Base-by-base conservation (phyloP, 2,888 invertebrate genomes). In the Heliconius sara region DNA sequence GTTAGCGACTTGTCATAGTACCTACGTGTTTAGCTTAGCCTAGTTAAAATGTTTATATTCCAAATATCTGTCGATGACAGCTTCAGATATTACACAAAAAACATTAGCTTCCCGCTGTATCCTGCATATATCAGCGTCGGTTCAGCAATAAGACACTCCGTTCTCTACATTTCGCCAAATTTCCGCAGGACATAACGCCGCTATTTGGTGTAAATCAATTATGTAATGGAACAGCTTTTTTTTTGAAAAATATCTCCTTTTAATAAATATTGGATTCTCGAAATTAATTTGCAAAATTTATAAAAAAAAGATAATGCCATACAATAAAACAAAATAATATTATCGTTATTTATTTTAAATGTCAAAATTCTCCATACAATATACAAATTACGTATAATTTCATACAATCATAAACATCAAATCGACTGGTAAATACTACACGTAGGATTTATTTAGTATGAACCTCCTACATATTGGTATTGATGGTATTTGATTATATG, bases 401-500 rank as follows among this genome's bases (percentile, higher is more conserved):
- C 70, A 70, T 70, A 70, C 43, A 70, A 70, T 70, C 47, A 16
- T 25, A 27, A 70, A 70, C 43, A 70, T n/a, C n/a, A 70, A 27
- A 70, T 70, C 25, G 43, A 70, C 43, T 47, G 13, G 22, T 74
- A 74, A 63, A 74, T 74, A 74, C 34, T 2, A 68, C n/a, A 13
- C n/a, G 39, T 70, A 70, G 22, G 75, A 75, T 75, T 66, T 75
- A 66, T 75, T 27, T 27, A 47, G 30, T 63, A 39, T 63, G 43
- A 43, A 75, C 27, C 39, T 66, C 75, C 75, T 75, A 65, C 66
- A 66, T 75, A 65, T 75, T 30, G 47, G 27, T 75, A 75, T 75
- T 75, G 75, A 66, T 75, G 63, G 47, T 75, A 34, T 75, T 75
- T 75, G 65, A 75, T 75, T n/a, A 43, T 27, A 66, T 75, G 75